Conservation (phyloP, 2,797 vertebrate species). For the Catamblyrhynchus diadema region DNA sequence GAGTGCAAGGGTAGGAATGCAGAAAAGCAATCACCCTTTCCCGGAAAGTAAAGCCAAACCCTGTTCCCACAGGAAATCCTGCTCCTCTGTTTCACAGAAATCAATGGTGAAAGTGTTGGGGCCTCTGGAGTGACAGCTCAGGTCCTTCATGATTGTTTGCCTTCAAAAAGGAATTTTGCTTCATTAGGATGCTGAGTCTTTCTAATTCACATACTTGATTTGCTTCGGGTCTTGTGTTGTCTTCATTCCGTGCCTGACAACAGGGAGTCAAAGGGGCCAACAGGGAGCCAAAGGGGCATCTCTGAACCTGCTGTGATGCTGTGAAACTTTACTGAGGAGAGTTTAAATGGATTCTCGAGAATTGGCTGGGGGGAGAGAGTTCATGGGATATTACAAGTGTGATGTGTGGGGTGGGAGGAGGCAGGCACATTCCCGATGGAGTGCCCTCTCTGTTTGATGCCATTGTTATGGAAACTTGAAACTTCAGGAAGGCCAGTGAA, state of each 20-base stretch:
- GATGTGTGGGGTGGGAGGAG: not conserved
- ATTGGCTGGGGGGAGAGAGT: not conserved
- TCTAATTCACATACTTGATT: slow-evolving; percentile 45
- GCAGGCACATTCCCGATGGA: not conserved
- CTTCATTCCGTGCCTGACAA: not conserved
- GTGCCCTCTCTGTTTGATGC: not conserved
- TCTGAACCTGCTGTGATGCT: not conserved
- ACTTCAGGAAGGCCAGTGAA: not conserved
- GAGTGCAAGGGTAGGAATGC: not conserved
- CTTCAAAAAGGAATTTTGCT: slow-evolving; percentile 43
- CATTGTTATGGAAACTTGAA: slow-evolving; percentile 20
- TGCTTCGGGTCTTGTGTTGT: slow-evolving; percentile 6
- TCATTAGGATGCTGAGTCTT: slow-evolving; percentile 32
- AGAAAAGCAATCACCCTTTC: not conserved
- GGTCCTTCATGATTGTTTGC: not conserved
- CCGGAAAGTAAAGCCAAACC: not conserved
- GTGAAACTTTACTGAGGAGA: not conserved
- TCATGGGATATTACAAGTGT: not conserved
- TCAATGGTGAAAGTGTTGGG: not conserved
- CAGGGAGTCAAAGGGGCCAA: not conserved
- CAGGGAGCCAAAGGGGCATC: not conserved
- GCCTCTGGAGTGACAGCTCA: not conserved
- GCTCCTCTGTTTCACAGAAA: not conserved
- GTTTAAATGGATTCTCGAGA: not conserved
- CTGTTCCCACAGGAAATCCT: not conserved